A percentile compares a stretch with the other conserved stretches of the same genome.
Evolutionary conservation across 2,888 invertebrate species (phyloP).

Genomic region (Capitulum mitella): DNA sequence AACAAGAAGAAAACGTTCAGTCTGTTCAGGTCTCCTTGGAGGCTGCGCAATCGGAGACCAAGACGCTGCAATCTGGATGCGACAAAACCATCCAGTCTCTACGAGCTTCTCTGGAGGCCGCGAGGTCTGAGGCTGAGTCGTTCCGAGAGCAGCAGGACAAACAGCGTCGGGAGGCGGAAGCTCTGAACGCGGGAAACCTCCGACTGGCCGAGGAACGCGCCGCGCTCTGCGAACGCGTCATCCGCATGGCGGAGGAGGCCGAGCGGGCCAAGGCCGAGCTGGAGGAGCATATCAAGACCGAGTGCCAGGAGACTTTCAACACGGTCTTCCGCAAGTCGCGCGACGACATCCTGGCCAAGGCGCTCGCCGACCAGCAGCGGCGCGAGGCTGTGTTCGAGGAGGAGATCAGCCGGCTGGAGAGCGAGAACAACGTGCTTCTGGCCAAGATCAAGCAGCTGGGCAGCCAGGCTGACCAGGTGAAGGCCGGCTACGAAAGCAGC

Average conservation of each 20-base stretch:
- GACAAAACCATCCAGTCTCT: background rate
- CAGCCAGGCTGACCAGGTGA: background rate
- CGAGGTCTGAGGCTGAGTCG: no score
- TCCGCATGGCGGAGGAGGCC: background rate
- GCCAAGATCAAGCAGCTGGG: background rate
- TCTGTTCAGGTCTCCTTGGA: background rate
- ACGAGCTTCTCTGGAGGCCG: background rate
- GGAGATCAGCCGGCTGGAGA: background rate
- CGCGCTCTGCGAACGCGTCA: no score
- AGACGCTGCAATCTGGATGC: background rate
- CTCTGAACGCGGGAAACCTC: background rate
- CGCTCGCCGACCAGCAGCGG: background rate
- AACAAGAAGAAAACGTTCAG: background rate
- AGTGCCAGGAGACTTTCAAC: constrained; percentile 17
- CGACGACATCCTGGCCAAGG: background rate
- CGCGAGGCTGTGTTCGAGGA: background rate
- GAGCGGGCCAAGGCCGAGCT: background rate
- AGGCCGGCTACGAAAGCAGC: background rate
- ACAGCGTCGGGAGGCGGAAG: no score
- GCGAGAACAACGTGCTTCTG: background rate
- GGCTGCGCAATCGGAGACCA: background rate
- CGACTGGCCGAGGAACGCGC: background rate
- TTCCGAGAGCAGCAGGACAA: no score
- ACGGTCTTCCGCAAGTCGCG: background rate
- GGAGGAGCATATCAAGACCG: background rate